These are phyloP conservation scores for Pseudeuparius sepicola DNA, from an alignment of 2,888 invertebrate genomes.

Conservation along the genomic window DNA sequence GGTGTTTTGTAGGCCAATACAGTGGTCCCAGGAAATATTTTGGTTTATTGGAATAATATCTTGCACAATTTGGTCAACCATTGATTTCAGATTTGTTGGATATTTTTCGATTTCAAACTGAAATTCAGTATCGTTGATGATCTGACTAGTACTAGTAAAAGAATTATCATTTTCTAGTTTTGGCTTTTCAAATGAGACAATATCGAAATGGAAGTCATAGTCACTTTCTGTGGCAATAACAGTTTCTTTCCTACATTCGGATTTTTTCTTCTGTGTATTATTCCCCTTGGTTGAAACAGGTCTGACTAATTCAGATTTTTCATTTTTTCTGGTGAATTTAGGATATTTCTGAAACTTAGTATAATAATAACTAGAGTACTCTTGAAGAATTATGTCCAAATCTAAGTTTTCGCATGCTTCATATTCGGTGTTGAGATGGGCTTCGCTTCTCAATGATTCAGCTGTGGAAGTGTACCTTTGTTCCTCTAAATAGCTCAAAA, in stretches of 20 bases:
- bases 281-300: slow-evolving; percentile 24
- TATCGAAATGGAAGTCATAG: slow-evolving; percentile 27
- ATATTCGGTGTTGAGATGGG: slow-evolving; percentile 57
- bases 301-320: slow-evolving; percentile 20
- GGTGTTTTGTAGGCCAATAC: slow-evolving; percentile 65
- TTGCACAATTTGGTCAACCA: slow-evolving; percentile 55
- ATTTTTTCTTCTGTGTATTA: slow-evolving; percentile 18
- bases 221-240: slow-evolving; percentile 23
- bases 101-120: too few relatives aligned
- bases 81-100: slow-evolving; percentile 51
- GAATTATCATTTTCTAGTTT: slow-evolving; percentile 8
- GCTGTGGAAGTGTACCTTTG: slow-evolving; percentile 56
- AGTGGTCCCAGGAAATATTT: slow-evolving; percentile 68
- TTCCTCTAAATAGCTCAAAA: slow-evolving; percentile 56
- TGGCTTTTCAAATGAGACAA: slow-evolving; percentile 22
- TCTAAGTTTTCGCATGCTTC: slow-evolving; percentile 87
- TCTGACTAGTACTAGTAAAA: not conserved
- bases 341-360: slow-evolving; percentile 81
- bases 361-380: slow-evolving; percentile 79
- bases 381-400: slow-evolving; percentile 76
- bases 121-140: slow-evolving; percentile 25
- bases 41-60: slow-evolving; percentile 54
- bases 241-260: not conserved
- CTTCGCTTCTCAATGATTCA: slow-evolving; percentile 58
- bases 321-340: slow-evolving; percentile 56